These are phyloP conservation scores for Panagrolaimus sp. DNA, from an alignment of 1,140 invertebrate species.

Conservation along the genomic window DNA sequence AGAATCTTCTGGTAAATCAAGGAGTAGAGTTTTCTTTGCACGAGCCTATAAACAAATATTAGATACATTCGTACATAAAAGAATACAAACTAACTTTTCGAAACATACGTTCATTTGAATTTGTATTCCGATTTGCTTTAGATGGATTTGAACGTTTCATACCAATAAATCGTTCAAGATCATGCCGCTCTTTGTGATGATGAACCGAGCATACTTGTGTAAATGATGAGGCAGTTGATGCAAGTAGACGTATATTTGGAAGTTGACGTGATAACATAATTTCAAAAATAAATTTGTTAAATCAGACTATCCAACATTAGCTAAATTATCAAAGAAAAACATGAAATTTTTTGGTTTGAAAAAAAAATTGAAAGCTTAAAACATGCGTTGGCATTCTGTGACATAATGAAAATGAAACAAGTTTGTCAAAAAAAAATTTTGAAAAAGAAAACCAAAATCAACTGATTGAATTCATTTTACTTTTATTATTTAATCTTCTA, in stretches of 20 bases:
- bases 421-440: too few relatives aligned
- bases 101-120: constrained; percentile 51
- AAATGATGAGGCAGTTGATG: neutral
- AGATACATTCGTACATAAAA: neutral
- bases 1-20: constrained; percentile 43
- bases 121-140: constrained; percentile 56
- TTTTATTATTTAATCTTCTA: too few relatives aligned
- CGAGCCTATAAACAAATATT: constrained; percentile 2
- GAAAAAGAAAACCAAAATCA: too few relatives aligned
- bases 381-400: too few relatives aligned
- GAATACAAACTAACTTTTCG: constrained; percentile 33
- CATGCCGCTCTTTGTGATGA: constrained; percentile 50
- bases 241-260: neutral
- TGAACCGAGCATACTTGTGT: constrained; percentile 42
- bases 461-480: too few relatives aligned
- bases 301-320: too few relatives aligned
- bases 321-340: too few relatives aligned
- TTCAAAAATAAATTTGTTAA: too few relatives aligned
- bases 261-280: too few relatives aligned
- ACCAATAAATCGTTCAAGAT: constrained; percentile 49
- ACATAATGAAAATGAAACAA: too few relatives aligned
- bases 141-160: constrained; percentile 42
- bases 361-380: too few relatives aligned
- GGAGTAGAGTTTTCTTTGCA: constrained; percentile 32
- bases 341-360: too few relatives aligned